Evolutionary conservation across 2,888 invertebrate species (phyloP).

Genomic region (Poecilobothrus nobilitatus): DNA sequence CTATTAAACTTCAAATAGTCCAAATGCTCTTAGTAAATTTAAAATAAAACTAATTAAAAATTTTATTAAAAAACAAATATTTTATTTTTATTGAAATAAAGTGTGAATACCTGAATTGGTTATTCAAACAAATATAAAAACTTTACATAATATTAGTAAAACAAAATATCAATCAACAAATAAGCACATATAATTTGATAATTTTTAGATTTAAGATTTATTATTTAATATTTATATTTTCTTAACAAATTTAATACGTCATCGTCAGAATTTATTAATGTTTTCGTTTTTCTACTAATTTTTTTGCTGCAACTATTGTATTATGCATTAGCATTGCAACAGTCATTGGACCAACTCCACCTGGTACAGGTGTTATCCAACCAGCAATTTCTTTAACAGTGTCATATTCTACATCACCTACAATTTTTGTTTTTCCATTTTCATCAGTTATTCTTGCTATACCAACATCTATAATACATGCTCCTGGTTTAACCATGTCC

Average conservation of each 20-base stretch:
- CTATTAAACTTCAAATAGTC: constrained; percentile 10
- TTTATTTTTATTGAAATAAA: too few relatives aligned
- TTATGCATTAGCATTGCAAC: constrained; percentile 90
- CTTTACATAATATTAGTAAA: too few relatives aligned
- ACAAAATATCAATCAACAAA: too few relatives aligned
- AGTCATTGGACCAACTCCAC: constrained; percentile 91
- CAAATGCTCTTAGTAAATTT: constrained; percentile 6
- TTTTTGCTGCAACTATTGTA: constrained; percentile 66
- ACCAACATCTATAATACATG: constrained; percentile 82
- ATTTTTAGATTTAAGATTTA: too few relatives aligned
- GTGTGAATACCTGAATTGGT: too few relatives aligned
- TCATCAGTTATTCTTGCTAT: constrained; percentile 62
- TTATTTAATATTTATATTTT: too few relatives aligned
- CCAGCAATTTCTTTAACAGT: constrained; percentile 73
- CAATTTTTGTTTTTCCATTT: constrained; percentile 60
- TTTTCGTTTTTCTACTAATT: constrained; percentile 29
- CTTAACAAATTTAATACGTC: neutral
- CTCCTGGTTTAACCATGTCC: constrained; percentile 83
- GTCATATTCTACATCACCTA: constrained; percentile 85
- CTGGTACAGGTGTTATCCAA: constrained; percentile 80
- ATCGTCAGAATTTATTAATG: neutral
- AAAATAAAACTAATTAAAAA: too few relatives aligned
- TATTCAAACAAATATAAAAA: too few relatives aligned
- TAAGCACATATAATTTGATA: too few relatives aligned
- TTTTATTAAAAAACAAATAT: too few relatives aligned